Conservation (phyloP, 2,113 vertebrate genomes). For the Eleginops maclovinus region DNA sequence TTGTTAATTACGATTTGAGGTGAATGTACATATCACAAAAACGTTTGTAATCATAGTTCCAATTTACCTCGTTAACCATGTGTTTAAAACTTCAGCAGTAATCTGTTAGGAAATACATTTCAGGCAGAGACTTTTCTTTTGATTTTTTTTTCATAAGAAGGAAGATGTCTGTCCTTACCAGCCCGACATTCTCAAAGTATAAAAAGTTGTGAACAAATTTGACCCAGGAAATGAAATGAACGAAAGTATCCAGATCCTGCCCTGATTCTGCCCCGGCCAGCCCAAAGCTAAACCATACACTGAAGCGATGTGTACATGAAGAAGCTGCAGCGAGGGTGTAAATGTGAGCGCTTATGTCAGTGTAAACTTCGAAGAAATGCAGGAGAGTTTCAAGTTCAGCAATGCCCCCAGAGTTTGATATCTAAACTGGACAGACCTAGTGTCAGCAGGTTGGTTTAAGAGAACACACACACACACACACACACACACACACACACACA, state of each 20-base stretch:
- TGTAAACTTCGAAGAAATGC: slow-evolving; percentile 57
- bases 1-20: too few relatives aligned
- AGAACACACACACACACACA: slow-evolving; percentile 47
- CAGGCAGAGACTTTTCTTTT: too few relatives aligned
- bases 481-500: slow-evolving; percentile 19
- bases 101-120: too few relatives aligned
- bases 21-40: too few relatives aligned
- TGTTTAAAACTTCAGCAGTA: too few relatives aligned
- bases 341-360: slow-evolving; percentile 62
- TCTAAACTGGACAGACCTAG: slow-evolving; percentile 69
- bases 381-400: slow-evolving; percentile 59
- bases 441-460: slow-evolving; percentile 82
- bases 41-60: too few relatives aligned
- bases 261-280: not conserved
- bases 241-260: slow-evolving; percentile 14
- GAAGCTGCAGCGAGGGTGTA: slow-evolving; percentile 24
- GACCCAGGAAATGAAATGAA: too few relatives aligned
- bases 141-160: not conserved
- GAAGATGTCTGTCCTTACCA: not conserved
- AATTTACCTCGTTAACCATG: too few relatives aligned
- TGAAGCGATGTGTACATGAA: slow-evolving; percentile 16
- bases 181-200: slow-evolving; percentile 3
- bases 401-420: slow-evolving; percentile 38
- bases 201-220: not conserved
- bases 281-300: slow-evolving; percentile 58